Evolutionary conservation across 53 echinoderm and acorn worm genomes (phyloP).

Genomic region (Echinarachnius parma): DNA sequence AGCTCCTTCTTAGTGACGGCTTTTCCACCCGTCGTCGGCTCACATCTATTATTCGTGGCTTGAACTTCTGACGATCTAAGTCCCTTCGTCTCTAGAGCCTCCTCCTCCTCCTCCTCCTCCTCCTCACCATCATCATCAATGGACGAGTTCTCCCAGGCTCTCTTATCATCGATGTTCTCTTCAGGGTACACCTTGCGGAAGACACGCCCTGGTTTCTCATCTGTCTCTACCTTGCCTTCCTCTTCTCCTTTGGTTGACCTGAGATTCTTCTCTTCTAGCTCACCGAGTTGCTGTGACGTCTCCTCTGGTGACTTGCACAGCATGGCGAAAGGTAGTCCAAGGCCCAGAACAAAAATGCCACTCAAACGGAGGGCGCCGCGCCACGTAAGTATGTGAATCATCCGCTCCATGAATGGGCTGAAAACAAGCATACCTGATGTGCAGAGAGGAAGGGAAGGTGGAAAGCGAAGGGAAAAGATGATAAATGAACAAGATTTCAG

Average conservation of each 20-base stretch:
- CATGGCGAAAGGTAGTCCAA: slow-evolving; percentile 34
- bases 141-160: slow-evolving; percentile 5
- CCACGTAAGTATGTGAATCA: slow-evolving; percentile 37
- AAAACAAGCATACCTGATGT: slow-evolving; percentile 31
- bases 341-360: slow-evolving; percentile 37
- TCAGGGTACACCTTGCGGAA: slow-evolving; percentile 21
- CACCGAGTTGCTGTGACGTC: not conserved
- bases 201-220: not conserved
- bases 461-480: not conserved
- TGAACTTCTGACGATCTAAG: not conserved
- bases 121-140: not conserved
- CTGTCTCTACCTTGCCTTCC: not conserved
- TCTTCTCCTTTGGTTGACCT: slow-evolving; percentile 3
- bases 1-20: too few relatives aligned
- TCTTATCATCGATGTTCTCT: slow-evolving; percentile 9
- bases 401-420: slow-evolving; percentile 31
- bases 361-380: slow-evolving; percentile 45
- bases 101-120: not conserved
- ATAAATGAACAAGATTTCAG: not conserved
- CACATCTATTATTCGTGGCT: not conserved
- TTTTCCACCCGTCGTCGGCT: too few relatives aligned
- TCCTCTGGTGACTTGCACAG: slow-evolving; percentile 39
- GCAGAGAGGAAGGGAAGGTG: not conserved
- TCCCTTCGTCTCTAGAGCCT: not conserved
- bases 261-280: not conserved